phyloP scores from a whole-genome alignment of 1,140 invertebrate genomes.

The Delia radicum region DNA sequence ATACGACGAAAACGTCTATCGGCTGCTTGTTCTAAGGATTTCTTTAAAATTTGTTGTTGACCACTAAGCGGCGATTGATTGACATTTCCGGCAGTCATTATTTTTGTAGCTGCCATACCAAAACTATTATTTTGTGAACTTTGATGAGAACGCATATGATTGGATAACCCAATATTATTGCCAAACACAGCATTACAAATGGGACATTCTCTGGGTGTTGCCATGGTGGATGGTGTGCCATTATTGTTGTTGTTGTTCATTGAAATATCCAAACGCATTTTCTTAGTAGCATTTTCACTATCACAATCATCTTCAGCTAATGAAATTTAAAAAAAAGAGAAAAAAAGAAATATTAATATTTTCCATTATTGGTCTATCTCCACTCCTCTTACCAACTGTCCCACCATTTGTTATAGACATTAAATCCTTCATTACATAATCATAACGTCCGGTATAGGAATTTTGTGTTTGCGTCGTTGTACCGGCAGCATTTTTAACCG shows the following conservation, averaged over 20 bases:
- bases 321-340: slow-evolving; percentile 3
- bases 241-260: not conserved
- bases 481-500: slow-evolving; percentile 45
- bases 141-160: slow-evolving; percentile 52
- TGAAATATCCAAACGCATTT: slow-evolving; percentile 44
- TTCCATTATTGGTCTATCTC: too few relatives aligned
- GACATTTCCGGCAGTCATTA: not conserved
- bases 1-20: slow-evolving; percentile 51
- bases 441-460: slow-evolving; percentile 50
- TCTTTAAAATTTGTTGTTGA: slow-evolving; percentile 44
- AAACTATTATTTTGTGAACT: slow-evolving; percentile 37
- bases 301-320: slow-evolving; percentile 45
- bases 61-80: slow-evolving; percentile 40
- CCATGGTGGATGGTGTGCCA: slow-evolving; percentile 35
- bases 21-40: slow-evolving; percentile 47
- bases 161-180: slow-evolving; percentile 52
- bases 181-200: slow-evolving; percentile 52
- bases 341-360: slow-evolving; percentile 25
- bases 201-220: slow-evolving; percentile 47
- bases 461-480: slow-evolving; percentile 30
- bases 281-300: slow-evolving; percentile 37
- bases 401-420: slow-evolving; percentile 55
- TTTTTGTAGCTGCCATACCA: not conserved
- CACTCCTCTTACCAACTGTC: slow-evolving; percentile 44
- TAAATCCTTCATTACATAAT: slow-evolving; percentile 55